A percentile compares a stretch with the other conserved stretches of the same genome.
phyloP scores from a whole-genome alignment of 2,888 invertebrate species.

The Amitus sp. region DNA sequence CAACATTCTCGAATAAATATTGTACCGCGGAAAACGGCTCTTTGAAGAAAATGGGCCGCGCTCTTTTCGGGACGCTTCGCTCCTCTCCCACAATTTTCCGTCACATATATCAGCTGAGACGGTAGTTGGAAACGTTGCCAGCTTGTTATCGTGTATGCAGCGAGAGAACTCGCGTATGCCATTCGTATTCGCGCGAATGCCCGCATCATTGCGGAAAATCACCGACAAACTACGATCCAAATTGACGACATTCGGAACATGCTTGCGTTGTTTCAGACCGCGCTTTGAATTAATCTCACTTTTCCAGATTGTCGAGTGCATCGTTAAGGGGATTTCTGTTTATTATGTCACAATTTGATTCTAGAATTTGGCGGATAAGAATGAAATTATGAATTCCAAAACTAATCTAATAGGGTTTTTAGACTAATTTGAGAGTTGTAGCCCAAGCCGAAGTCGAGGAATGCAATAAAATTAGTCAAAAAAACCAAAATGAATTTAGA shows the following conservation, averaged over 20 bases:
- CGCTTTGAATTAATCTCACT: slow-evolving; percentile 4
- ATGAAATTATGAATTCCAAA: too few species aligned
- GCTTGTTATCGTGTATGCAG: slow-evolving; percentile 61
- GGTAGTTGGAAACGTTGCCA: slow-evolving; percentile 64
- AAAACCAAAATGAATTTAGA: too few species aligned
- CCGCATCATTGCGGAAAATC: slow-evolving; percentile 46
- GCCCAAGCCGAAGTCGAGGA: too few species aligned
- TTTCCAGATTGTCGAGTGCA: not conserved
- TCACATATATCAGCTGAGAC: slow-evolving; percentile 64
- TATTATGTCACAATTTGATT: too few species aligned
- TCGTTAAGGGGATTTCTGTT: too few species aligned
- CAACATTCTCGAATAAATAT: too few species aligned
- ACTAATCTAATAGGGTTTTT: too few species aligned
- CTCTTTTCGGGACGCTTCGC: slow-evolving; percentile 28
- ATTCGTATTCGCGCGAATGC: slow-evolving; percentile 23
- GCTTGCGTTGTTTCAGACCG: not conserved
- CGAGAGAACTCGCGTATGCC: slow-evolving; percentile 20
- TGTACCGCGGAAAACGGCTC: too few species aligned
- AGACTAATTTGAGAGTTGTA: too few species aligned
- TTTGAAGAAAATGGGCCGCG: not conserved
- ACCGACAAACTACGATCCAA: slow-evolving; percentile 32
- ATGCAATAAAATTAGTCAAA: too few species aligned
- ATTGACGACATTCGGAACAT: slow-evolving; percentile 27
- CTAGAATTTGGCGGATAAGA: too few species aligned
- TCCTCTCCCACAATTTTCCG: slow-evolving; percentile 63